phyloP scores from a whole-genome alignment of 1,140 invertebrate species.

The Papilio polyxenes region DNA sequence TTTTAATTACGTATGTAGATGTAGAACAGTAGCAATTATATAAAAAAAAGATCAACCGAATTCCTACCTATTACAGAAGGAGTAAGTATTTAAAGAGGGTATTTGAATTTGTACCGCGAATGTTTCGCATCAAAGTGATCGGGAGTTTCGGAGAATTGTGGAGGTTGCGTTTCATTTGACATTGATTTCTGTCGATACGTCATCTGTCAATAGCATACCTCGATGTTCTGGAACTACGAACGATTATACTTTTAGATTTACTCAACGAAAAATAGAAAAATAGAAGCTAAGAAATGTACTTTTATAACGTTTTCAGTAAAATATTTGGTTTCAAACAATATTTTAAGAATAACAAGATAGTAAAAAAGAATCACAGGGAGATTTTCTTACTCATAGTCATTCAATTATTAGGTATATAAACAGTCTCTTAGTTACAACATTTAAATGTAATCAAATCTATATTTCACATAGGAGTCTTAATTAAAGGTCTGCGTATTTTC shows the following conservation, averaged over 20 bases:
- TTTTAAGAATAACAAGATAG: neutral
- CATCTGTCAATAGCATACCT: neutral
- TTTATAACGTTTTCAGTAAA: neutral
- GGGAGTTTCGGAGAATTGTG: neutral
- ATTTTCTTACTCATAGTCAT: no score
- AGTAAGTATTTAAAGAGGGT: no score
- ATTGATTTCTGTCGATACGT: slow-evolving; percentile 4
- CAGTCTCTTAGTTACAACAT: no score
- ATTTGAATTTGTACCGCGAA: no score
- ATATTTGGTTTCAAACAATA: neutral
- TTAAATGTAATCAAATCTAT: no score
- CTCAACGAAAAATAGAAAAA: neutral
- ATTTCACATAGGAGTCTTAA: no score
- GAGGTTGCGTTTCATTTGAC: neutral
- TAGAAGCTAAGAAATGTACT: neutral
- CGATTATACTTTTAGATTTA: neutral
- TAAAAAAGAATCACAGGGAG: neutral
- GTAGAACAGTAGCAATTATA: no score
- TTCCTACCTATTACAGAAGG: no score
- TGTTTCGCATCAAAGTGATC: neutral
- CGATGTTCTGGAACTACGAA: neutral
- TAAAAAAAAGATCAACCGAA: no score
- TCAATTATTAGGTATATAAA: no score
- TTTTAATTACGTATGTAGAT: no score
- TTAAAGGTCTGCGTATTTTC: no score